These are phyloP conservation scores for Bombus soroeensis DNA, from an alignment of 1,140 invertebrate genomes.

Conservation along the genomic window DNA sequence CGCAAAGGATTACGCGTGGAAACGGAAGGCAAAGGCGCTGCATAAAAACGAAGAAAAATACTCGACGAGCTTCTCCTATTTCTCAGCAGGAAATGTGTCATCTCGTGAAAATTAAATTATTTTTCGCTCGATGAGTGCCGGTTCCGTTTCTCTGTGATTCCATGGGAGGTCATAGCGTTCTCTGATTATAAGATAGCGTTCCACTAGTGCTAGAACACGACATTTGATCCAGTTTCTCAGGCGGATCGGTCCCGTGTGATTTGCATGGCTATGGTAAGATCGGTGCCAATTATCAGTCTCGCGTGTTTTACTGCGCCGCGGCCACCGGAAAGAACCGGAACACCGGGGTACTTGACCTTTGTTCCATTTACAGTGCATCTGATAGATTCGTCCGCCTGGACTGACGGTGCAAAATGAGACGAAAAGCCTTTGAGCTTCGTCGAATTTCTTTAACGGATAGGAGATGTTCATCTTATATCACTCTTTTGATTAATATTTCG, in stretches of 20 bases:
- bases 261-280: neutral
- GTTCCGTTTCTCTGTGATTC: neutral
- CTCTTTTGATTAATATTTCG: neutral
- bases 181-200: conserved; percentile 8
- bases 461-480: neutral
- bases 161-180: neutral
- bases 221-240: neutral
- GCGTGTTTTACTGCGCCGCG: conserved; percentile 21
- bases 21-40: conserved; percentile 7
- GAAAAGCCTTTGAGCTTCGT: neutral
- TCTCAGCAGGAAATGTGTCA: neutral
- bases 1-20: conserved; percentile 1
- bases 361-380: conserved; percentile 18
- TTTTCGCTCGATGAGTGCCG: neutral
- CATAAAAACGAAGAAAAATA: conserved; percentile 31
- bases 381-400: conserved; percentile 11
- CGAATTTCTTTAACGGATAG: neutral
- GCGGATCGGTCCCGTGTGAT: neutral
- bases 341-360: conserved; percentile 48
- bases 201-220: neutral
- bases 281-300: conserved; percentile 51
- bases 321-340: conserved; percentile 25
- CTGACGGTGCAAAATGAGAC: neutral
- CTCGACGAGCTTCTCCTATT: neutral
- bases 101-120: conserved; percentile 15